Base-by-base conservation (phyloP, 2,888 invertebrate species). In the Aporophyla nigra region DNA sequence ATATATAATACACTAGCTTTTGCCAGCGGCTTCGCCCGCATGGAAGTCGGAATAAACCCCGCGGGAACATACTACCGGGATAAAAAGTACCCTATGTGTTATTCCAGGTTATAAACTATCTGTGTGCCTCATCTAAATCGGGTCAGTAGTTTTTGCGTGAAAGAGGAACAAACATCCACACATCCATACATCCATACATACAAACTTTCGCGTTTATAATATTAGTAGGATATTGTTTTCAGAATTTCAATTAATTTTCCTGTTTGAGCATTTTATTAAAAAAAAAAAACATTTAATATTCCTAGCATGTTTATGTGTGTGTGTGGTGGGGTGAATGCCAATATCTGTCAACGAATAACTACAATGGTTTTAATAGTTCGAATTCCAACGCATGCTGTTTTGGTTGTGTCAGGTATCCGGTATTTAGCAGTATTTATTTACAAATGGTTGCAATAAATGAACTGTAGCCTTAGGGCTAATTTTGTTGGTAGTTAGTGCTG, bases 291-390 rank as follows among this genome's bases (percentile, higher is more conserved):
- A 53, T 10, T 33, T n/a, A 16, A 49, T n/a, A 53, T 21, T 14
- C 21, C 5, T 65, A 9, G 2, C 46, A 65, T 7, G n/a, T n/a
- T 33, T 12, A 46, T 12, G 16, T 6, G 33, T 79, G 27, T 54
- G n/a, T n/a, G n/a, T n/a, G n/a, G n/a, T n/a, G n/a, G n/a, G 49
- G 53, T 59, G 21, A 79, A 65, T 49, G 24, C n/a, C 49, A 49
- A 59, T 53, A 79, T 40, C 14, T 27, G 56, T 63, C 16, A 58
- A 58, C 12, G 10, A 46, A 46, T 53, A 40, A 21, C 16, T 27
- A 27, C 27, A 40, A 49, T 40, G 40, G 21, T 27, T 49, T 49
- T 16, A 63, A 21, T 49, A 16, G n/a, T 9, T 65, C n/a, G 24
- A 0, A 65, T 71, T 65, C 19, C 33, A 0, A 24, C 16, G 9